Base-by-base conservation (phyloP, 2,113 vertebrate species). In the Pseudonaja textilis region DNA sequence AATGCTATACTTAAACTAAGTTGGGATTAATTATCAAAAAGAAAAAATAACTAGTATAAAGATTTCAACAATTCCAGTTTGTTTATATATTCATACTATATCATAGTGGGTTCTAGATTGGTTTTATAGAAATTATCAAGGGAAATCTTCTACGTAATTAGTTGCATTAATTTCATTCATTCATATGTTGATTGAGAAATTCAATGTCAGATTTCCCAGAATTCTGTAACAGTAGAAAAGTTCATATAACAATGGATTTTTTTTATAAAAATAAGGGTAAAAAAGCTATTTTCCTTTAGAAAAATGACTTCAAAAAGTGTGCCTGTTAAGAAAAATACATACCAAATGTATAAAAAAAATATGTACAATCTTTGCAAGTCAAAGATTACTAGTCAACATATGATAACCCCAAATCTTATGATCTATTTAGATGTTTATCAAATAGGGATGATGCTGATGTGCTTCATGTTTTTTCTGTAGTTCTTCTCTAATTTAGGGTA, bases 401-500 rank as follows among this genome's bases (percentile, higher is more conserved):
- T 4, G 14, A 39, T 59, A 52, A 81, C 4, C 9, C 59, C 61
- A 74, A 22, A n/a, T 74, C 1, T 81, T n/a, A 74, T 57, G 3
- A 34, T 56, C 34, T 11, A 26, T 91, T 25, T 11, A 26, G 12
- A 42, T 85, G 52, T 20, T 91, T 86, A 45, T 57, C 86, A 57
- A n/a, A 91, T 23, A 29, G 34, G 14, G 50, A 61, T 54, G 16
- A 86, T 18, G 16, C 20, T 55, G 4, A 86, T 11, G 0, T 20
- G 7, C 47, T 90, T 90, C 47, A 69, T 26, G 12, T 52, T 11
- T 55, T 85, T 91, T 18, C 22, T 91, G n/a, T 54, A 56, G 14
- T 91, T 91, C 0, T 9, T 91, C 93, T 94, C 88, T 90, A 93
- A 92, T 91, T 52, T 29, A 93, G 89, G 47, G 29, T 4, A 88